Conservation (phyloP, 2,113 vertebrate genomes). For the Gavia stellata region DNA sequence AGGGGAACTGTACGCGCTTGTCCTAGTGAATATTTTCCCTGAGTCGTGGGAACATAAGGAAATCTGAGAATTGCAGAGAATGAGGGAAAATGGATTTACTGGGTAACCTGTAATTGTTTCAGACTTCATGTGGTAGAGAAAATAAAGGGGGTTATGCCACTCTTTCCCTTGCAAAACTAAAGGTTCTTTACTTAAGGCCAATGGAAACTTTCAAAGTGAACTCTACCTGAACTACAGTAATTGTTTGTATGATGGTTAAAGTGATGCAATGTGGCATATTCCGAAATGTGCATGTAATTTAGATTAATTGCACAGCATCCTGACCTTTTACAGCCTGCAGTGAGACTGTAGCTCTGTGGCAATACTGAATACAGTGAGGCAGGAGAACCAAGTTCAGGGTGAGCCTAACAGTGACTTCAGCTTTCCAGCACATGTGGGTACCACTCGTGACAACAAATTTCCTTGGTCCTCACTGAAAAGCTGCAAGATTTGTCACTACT, state of each 20-base stretch:
- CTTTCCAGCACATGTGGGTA: background rate
- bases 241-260: background rate
- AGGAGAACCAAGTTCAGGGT: background rate
- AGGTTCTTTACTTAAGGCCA: background rate
- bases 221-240: constrained; percentile 23
- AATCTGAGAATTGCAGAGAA: constrained; percentile 17
- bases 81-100: constrained; percentile 6
- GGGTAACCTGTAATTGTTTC: constrained; percentile 54
- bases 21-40: constrained; percentile 28
- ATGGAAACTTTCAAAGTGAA: background rate
- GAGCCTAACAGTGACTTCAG: background rate
- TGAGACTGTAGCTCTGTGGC: background rate
- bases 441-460: background rate
- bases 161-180: background rate
- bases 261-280: background rate
- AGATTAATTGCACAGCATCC: constrained; percentile 34
- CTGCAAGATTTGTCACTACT: background rate
- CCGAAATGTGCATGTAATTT: background rate
- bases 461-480: background rate
- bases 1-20: background rate
- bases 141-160: background rate
- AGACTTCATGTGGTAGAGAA: background rate
- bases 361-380: background rate
- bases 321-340: background rate
- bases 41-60: constrained; percentile 21